Base-by-base conservation (phyloP, 2,888 invertebrate species). In the Pachliopta kotzebuea region DNA sequence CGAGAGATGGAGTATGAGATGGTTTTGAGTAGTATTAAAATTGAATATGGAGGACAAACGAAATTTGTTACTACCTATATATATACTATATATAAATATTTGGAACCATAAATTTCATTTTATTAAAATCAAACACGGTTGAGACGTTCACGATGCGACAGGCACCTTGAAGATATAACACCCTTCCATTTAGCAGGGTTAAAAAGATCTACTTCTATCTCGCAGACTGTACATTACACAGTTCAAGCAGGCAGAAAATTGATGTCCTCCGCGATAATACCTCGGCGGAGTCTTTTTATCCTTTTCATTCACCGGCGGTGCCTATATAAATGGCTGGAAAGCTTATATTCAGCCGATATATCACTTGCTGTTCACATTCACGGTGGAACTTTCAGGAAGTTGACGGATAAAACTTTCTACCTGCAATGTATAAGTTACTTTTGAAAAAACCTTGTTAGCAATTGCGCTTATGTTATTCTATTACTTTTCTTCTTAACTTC, bases 221-320 rank as follows among this genome's bases (percentile, higher is more conserved):
- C 73, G 75, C 72, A 67, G 20, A 68, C 73, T 70, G 53, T 60
- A 57, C 45, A 55, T 60, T 42, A 68, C 66, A 71, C 74, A 74
- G 79, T 82, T 80, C 79, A 81, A 81, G 79, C 77, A 80, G 79
- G 79, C 83, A 84, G 80, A 84, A 84, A 84, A 85, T 86, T 82
- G 86, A 86, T 83, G 81, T 80, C 79, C 78, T 77, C 76, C 75
- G 76, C 79, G 80, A 80, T 85, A 78, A 78, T 78, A 73, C 73
- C 73, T 72, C 68, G 74, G 74, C 77, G 73, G 76, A 83, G 84
- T 80, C 49, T 49, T 78, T 80, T 80, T 77, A 82, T 80, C 79
- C 77, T 74, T 77, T 76, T 76, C 77, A 78, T 78, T 78, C 77
- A 75, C 74, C 75, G 71, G 71, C 70, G 75, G 74, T 73, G 74